Base-by-base conservation (phyloP, 1,140 invertebrate species). In the Glossosoma conforme region DNA sequence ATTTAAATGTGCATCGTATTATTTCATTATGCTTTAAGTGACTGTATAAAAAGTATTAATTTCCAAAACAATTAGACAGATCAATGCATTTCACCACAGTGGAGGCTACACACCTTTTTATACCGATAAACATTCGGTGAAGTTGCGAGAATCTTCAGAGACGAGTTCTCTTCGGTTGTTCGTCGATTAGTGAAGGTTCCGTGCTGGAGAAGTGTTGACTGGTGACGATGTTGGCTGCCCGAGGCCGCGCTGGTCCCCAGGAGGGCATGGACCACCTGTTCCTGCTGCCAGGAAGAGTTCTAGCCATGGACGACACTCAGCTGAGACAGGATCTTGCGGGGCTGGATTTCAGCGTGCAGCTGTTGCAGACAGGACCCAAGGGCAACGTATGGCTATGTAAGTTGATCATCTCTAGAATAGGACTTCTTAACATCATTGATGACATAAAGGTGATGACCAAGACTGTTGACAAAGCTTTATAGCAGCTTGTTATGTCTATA, bases 351-450 rank as follows among this genome's bases (percentile, higher is more conserved):
- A 77, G 75, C 60, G 68, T 77, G 46, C 75, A 77, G 51, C 65
- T 78, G 15, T 68, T 80, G 25, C 77, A 77, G 61, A 70, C 69
- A n/a, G 75, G 74, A 22, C 78, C 78, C 11, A 70, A 72, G 56
- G 78, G 78, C 59, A 79, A 79, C 68, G 76, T 80, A 44, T 80
- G 78, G 78, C 75, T 80, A 69, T 79, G 78, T 80, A 65, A 79
- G 77, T 77, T 13, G 18, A 28, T 13, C 15, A 18, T 19, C 5
- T n/a, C n/a, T 8, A 6, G 6, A 28, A 28, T 8, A 28, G 25
- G n/a, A 28, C 25, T n/a, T 28, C 25, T n/a, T n/a, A n/a, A n/a
- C n/a, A n/a, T n/a, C n/a, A n/a, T n/a, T n/a, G n/a, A n/a, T n/a
- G n/a, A n/a, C n/a, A n/a, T n/a, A n/a, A n/a, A n/a, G n/a, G n/a